Evolutionary conservation across 2,113 vertebrate genomes (phyloP).

Genomic region (Sorex fumeus): DNA sequence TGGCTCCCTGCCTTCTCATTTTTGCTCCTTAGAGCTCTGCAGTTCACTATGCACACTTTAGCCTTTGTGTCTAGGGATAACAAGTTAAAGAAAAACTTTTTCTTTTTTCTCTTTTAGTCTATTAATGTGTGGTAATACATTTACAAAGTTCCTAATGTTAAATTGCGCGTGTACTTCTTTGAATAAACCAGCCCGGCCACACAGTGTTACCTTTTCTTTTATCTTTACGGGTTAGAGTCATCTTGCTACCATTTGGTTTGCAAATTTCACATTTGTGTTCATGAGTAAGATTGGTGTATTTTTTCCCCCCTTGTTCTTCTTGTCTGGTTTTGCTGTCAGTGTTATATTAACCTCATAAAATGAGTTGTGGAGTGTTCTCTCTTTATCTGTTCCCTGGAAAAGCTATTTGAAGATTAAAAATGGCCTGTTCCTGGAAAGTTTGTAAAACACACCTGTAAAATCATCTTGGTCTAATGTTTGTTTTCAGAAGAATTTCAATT

Average conservation of each 20-base stretch:
- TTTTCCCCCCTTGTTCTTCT: neutral
- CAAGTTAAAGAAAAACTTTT: neutral
- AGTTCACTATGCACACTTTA: neutral
- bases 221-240: neutral
- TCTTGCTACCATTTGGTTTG: constrained; percentile 7
- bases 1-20: neutral
- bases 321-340: constrained; percentile 21
- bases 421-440: constrained; percentile 35
- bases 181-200: neutral
- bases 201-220: neutral
- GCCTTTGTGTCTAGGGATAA: constrained; percentile 4
- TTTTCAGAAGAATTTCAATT: constrained; percentile 23
- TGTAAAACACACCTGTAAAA: constrained; percentile 46
- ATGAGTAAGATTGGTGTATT: neutral
- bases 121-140: neutral
- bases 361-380: constrained; percentile 6
- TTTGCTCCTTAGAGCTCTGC: neutral
- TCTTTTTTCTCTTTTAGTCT: neutral
- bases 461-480: neutral
- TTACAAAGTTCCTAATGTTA: constrained; percentile 6
- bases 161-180: constrained; percentile 21
- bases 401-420: constrained; percentile 16
- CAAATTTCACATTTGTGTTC: constrained; percentile 49
- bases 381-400: constrained; percentile 7
- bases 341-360: constrained; percentile 20